Conservation (phyloP, 1,140 invertebrate genomes). For the Scaptomyza montana region DNA sequence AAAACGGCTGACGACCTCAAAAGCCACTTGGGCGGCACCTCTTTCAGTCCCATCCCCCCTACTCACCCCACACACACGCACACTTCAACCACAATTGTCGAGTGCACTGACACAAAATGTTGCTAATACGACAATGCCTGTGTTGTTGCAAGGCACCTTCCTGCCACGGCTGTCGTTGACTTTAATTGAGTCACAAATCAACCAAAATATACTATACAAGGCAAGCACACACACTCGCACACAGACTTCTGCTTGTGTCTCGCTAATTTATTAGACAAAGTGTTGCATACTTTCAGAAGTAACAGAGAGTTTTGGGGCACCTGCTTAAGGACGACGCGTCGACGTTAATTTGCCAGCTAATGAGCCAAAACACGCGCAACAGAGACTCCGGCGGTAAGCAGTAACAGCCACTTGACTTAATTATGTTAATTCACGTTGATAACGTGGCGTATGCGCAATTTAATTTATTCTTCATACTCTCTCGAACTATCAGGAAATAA, state of each 20-base stretch:
- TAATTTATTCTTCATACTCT: slow-evolving; percentile 1
- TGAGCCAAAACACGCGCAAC: slow-evolving; percentile 64
- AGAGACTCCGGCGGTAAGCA: slow-evolving; percentile 2
- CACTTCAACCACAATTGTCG: slow-evolving; percentile 39
- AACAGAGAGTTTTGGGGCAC: slow-evolving; percentile 5
- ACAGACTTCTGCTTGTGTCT: slow-evolving; percentile 23
- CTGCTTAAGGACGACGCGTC: slow-evolving; percentile 47
- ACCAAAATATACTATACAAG: slow-evolving; percentile 78
- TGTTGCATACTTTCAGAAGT: slow-evolving; percentile 72
- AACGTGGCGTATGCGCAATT: slow-evolving; percentile 56
- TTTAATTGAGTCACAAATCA: slow-evolving; percentile 83
- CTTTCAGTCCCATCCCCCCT: neutral
- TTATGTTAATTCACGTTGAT: slow-evolving; percentile 64
- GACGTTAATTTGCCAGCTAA: slow-evolving; percentile 76
- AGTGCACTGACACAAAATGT: slow-evolving; percentile 54
- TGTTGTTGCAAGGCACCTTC: slow-evolving; percentile 58
- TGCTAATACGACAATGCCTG: slow-evolving; percentile 36
- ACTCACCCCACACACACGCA: too few species aligned
- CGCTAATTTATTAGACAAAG: slow-evolving; percentile 71
- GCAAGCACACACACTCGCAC: slow-evolving; percentile 40
- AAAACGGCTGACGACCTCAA: slow-evolving; percentile 54
- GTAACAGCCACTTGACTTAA: slow-evolving; percentile 40
- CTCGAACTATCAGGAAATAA: slow-evolving; percentile 19
- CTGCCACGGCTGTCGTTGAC: slow-evolving; percentile 66
- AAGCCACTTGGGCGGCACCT: slow-evolving; percentile 59